Base-by-base conservation (phyloP, 2,113 vertebrate genomes). In the Cnemophilus loriae region DNA sequence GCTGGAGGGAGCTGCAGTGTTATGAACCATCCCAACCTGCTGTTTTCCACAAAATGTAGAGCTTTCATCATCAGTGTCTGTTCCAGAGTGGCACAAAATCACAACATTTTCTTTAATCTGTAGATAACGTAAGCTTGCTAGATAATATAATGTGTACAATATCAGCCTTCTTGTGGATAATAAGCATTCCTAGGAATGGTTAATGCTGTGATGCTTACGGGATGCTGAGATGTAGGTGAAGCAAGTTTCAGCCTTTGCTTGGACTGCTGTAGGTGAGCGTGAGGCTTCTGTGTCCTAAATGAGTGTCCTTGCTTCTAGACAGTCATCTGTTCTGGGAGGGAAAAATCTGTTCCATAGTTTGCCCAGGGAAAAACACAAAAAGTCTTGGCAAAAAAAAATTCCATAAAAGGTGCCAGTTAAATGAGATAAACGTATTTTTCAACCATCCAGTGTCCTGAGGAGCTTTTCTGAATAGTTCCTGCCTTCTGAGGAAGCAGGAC, bases 311-410 rank as follows among this genome's bases (percentile, higher is more conserved):
- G 16, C 50, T 74, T 89, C n/a, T 77, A 32, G 49, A 39, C 8
- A 64, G 44, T 63, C 5, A 65, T 44, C 30, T 41, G 24, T 84
- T 80, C 87, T 70, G 22, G 32, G 37, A 82, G 22, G 20, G 42
- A 30, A 87, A 86, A 74, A 56, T 35, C 41, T 82, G 44, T n/a
- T 85, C 71, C 26, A 21, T 63, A n/a, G 70, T 50, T 75, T 86
- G 5, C 35, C 20, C 46, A 71, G n/a, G 23, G 35, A 11, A 90
- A 80, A 87, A 33, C 23, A 35, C 35, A 87, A 60, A 93, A 71
- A 37, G 1, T 1, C 18, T 60, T 27, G 15, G 7, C n/a, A 11
- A 10, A 7, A 10, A 30, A 7, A 24, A 21, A 13, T 1, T 28
- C 27, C 1, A 1, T 53, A 27, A 89, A 76, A 91, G 8, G 22